Conservation (phyloP, 2,888 invertebrate genomes). For the Acheta domesticus region DNA sequence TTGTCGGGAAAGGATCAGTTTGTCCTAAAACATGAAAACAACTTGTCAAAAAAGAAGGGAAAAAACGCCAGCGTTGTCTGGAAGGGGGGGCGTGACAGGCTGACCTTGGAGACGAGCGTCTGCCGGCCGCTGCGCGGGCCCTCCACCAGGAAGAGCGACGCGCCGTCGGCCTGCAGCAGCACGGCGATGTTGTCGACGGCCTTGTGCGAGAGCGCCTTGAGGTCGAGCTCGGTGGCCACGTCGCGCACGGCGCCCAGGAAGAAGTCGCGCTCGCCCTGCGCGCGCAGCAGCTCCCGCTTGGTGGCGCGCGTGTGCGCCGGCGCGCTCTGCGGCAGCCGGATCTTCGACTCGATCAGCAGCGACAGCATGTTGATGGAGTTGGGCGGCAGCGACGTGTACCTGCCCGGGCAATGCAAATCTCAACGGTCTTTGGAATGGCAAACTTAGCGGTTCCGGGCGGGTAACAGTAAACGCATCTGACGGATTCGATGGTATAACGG, state of each 20-base stretch:
- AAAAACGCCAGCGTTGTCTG: too few relatives aligned
- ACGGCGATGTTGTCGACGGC: slow-evolving; percentile 52
- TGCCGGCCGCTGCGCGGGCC: slow-evolving; percentile 47
- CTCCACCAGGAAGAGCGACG: slow-evolving; percentile 52
- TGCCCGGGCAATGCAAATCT: not conserved
- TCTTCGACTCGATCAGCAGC: slow-evolving; percentile 52
- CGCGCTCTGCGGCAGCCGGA: slow-evolving; percentile 50
- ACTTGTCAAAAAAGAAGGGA: too few relatives aligned
- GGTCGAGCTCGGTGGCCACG: slow-evolving; percentile 53
- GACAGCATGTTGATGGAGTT: slow-evolving; percentile 52
- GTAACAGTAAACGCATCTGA: too few relatives aligned
- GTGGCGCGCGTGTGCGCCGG: slow-evolving; percentile 49
- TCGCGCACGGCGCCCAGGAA: slow-evolving; percentile 54
- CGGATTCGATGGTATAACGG: too few relatives aligned
- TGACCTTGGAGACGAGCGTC: slow-evolving; percentile 49
- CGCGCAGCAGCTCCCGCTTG: slow-evolving; percentile 45
- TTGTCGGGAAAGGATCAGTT: too few relatives aligned
- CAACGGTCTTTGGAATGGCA: too few relatives aligned
- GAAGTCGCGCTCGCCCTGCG: slow-evolving; percentile 51
- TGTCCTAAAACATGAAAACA: too few relatives aligned
- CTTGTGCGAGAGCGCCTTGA: slow-evolving; percentile 50
- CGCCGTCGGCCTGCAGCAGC: slow-evolving; percentile 51
- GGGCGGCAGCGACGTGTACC: slow-evolving; percentile 52
- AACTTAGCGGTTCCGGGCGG: too few relatives aligned
- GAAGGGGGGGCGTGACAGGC: too few relatives aligned